Evolutionary conservation across 2,888 invertebrate species (phyloP), one percentile per base, ranked within the genome.

Genomic region (Corbicula japonica): DNA sequence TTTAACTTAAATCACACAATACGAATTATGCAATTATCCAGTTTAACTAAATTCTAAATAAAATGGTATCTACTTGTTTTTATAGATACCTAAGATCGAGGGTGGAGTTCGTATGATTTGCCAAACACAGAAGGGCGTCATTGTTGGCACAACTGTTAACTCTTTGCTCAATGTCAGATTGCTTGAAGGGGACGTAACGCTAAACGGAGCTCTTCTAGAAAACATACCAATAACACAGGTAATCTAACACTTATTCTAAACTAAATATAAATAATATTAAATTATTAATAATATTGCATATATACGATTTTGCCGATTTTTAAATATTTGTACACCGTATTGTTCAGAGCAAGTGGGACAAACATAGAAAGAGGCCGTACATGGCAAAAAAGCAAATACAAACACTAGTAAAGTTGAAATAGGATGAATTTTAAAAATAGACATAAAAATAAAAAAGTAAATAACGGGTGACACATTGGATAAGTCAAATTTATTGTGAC

Each of bases 111-210:
- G 92, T 2, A 89, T 88, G 84, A 50, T 92, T 32, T 82, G 85
- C 35, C 38, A 85, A 15, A 74, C 84, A 21, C 73, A 82, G 18
- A 88, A 89, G 44, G 52, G 54, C 0, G 85, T 93, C 28, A 46
- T 92, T 6, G 79, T 92, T 18, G 91, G 92, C 1, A 92, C 92
- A 0, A 92, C 92, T 15, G 90, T 91, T 83, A 92, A 93, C 78
- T 90, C 92, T n/a, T 87, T 93, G 56, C 76, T 92, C 21, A 84
- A 85, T 18, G 82, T 87, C 32, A 76, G 61, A 4, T 69, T 91
- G 32, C 46, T 86, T 1, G 74, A 68, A 4, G 65, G 65, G 3
- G 81, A 85, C 15, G 76, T 85, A 2, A 89, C 90, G 0, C 68
- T 91, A 34, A 71, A 86, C 21, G 89, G 83, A 2, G 85, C 86